A percentile compares a stretch with the other conserved stretches of the same genome.
These are phyloP conservation scores for Bombus ignitus DNA, from an alignment of 1,140 invertebrate genomes.

Conservation along the genomic window DNA sequence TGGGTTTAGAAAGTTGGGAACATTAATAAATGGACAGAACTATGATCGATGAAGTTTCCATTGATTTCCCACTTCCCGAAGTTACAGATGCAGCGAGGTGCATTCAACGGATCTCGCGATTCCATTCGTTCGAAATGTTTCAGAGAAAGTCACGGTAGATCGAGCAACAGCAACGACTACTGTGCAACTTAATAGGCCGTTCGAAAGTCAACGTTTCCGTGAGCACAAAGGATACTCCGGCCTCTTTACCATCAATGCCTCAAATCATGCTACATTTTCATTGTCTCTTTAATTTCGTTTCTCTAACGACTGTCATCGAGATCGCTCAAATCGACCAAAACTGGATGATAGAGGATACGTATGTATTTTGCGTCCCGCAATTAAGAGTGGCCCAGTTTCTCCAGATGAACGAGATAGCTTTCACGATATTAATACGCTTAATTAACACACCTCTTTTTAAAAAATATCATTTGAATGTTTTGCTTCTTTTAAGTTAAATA, in stretches of 20 bases:
- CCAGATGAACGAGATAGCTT: neutral
- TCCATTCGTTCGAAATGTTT: constrained; percentile 55
- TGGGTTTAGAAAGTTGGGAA: constrained; percentile 16
- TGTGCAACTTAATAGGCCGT: constrained; percentile 41
- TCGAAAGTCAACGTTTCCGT: constrained; percentile 43
- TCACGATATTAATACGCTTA: neutral
- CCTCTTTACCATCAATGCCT: constrained; percentile 11
- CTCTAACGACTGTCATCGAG: neutral
- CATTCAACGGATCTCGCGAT: constrained; percentile 52
- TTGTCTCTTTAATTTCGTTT: neutral
- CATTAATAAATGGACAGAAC: constrained; percentile 7
- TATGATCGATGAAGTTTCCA: constrained; percentile 20
- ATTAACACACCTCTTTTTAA: neutral
- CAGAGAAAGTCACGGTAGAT: constrained; percentile 66
- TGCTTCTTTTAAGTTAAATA: no score
- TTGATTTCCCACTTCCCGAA: constrained; percentile 11
- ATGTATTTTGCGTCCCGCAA: neutral
- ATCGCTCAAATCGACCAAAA: constrained; percentile 5
- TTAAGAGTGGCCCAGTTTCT: constrained; percentile 18
- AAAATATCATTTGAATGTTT: no score
- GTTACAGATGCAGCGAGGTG: constrained; percentile 57
- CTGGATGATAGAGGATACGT: no score
- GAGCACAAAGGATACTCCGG: constrained; percentile 6
- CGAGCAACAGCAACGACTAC: constrained; percentile 30
- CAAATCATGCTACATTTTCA: neutral